Evolutionary conservation across 2,797 vertebrate species (phyloP).

Genomic region (Zenarchopterus dispar): DNA sequence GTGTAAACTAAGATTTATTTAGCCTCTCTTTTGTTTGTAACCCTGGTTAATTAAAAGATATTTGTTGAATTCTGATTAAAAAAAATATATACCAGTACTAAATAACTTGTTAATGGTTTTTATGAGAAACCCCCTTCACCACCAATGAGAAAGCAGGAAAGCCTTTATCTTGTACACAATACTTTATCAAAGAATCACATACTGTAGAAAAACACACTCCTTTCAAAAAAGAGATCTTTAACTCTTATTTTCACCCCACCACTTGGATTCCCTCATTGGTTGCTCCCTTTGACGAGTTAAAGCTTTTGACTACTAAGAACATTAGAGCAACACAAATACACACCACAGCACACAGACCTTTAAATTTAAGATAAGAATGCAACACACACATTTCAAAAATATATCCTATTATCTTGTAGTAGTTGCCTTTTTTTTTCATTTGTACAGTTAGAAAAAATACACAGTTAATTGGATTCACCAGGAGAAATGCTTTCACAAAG

Average conservation of each 20-base stretch:
- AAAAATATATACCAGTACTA: slow-evolving; percentile 49
- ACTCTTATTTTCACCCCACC: slow-evolving; percentile 44
- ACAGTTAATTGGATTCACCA: slow-evolving; percentile 57
- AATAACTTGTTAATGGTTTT: slow-evolving; percentile 45
- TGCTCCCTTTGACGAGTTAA: slow-evolving; percentile 44
- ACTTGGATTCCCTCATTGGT: slow-evolving; percentile 41
- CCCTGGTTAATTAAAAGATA: slow-evolving; percentile 64
- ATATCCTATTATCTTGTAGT: slow-evolving; percentile 70
- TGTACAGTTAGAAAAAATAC: slow-evolving; percentile 75
- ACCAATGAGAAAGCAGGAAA: slow-evolving; percentile 61
- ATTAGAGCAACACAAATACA: slow-evolving; percentile 71
- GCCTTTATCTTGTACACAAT: slow-evolving; percentile 75
- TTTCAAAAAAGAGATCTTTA: slow-evolving; percentile 47
- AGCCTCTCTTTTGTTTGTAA: slow-evolving; percentile 48
- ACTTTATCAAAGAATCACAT: slow-evolving; percentile 85
- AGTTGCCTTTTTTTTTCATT: slow-evolving; percentile 48
- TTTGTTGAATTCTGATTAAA: slow-evolving; percentile 62
- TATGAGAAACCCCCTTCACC: slow-evolving; percentile 44
- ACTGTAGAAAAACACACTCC: slow-evolving; percentile 68
- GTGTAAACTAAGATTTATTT: slow-evolving; percentile 35
- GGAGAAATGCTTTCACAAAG: slow-evolving; percentile 52
- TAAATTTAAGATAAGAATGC: slow-evolving; percentile 70
- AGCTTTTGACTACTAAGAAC: slow-evolving; percentile 64
- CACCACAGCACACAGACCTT: slow-evolving; percentile 74
- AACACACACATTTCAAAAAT: slow-evolving; percentile 81